Evolutionary conservation across 2,888 invertebrate genomes (phyloP), one percentile per base, ranked within the genome.

Genomic region (Atrina japonica): DNA sequence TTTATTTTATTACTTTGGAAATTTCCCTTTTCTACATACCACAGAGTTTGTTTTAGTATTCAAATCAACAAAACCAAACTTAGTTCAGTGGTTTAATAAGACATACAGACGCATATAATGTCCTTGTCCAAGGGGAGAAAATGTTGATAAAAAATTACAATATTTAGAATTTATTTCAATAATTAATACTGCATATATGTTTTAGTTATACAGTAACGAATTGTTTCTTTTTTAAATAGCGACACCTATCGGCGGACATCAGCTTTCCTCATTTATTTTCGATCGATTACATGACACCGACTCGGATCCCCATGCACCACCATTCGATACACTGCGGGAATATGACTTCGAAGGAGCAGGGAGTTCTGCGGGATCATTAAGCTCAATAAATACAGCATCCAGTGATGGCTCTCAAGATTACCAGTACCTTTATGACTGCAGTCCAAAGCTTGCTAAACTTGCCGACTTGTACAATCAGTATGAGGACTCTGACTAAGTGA

Each of bases 241-340:
- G 35, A 35, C 35, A 35, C 70, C 80, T 7, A 73, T 73, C 5
- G 80, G 81, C 30, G 72, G 81, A 16, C 83, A 85, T 3, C 86
- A 87, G 56, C 97, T 98, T 72, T 97, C 97, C 72, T 94, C 96
- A 91, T 98, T 98, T 91, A 98, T 99, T 85, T 96, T 96, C 89
- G 97, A 97, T 88, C 97, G 98, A 92, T 96, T 98, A 92, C 95
- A 96, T 89, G 94, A 97, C 80, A 98, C 98, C 30, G 98, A 98
- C 91, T 95, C 96, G 88, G 99, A 99, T 92, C 97, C 97, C 1
- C 97, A 97, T 90, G 98, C 98, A 65, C 99, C 99, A 69, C 99
- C 99, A 7, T 98, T 97, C 91, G 99, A 99, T 91, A 98, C 98
- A 91, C 93, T 99, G 83, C 94, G 98, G 90, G 98, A 99, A 93